phyloP scores from a whole-genome alignment of 2,113 vertebrate species.

The Mesoclemmys tuberculata region DNA sequence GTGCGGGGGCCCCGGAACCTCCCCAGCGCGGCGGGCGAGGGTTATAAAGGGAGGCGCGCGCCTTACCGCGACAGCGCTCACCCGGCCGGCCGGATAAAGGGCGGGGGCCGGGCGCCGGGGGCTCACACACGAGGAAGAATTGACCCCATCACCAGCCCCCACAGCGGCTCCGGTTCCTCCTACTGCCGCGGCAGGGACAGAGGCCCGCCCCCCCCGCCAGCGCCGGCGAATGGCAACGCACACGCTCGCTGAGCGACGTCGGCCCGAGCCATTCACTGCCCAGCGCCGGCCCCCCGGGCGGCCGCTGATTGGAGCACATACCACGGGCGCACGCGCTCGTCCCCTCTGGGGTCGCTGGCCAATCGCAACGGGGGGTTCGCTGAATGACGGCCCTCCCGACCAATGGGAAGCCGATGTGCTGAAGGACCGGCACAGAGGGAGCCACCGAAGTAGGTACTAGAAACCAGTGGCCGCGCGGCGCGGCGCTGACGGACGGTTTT shows the following conservation, averaged over 20 bases:
- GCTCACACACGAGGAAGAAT: slow-evolving; percentile 54
- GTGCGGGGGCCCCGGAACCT: background rate
- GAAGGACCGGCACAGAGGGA: background rate
- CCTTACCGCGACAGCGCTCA: slow-evolving; percentile 27
- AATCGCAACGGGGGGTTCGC: rapidly evolving
- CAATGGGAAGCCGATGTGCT: background rate
- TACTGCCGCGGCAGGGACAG: slow-evolving; percentile 55
- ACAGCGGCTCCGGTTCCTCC: slow-evolving; percentile 62
- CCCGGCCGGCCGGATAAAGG: background rate
- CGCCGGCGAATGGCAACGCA: background rate
- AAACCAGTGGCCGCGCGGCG: background rate
- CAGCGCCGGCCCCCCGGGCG: rapidly evolving
- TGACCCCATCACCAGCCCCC: slow-evolving; percentile 51
- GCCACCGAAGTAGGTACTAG: background rate
- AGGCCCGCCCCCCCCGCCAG: background rate
- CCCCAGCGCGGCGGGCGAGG: background rate
- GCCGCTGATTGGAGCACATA: background rate
- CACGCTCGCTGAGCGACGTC: background rate
- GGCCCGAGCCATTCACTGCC: rapidly evolving
- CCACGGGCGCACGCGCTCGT: background rate
- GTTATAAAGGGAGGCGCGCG: too few relatives aligned
- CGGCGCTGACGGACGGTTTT: background rate
- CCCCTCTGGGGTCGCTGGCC: rapidly evolving
- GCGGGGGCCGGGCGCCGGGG: background rate
- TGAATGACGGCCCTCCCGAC: rapidly evolving